Evolutionary conservation across 2,113 vertebrate species (phyloP).

Genomic region (pig (Sus scrofa)): T2T-Sscrofa CM000819.6:14677001-14677500

Average conservation of each 20-base stretch:
- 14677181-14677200: neutral
- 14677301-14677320: slow-evolving; percentile 15
- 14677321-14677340: neutral
- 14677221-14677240: neutral
- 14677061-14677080: neutral
- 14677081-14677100: neutral
- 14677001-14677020: neutral
- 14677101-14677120: neutral
- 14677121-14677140: neutral
- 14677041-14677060: neutral
- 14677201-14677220: neutral
- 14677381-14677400: neutral
- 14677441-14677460: neutral
- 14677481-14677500: neutral
- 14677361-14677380: neutral
- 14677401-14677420: neutral
- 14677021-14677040: neutral
- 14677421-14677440: neutral
- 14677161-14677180: neutral
- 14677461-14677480: neutral
- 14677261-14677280: neutral
- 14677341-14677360: neutral
- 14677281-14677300: neutral
- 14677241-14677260: neutral
- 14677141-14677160: slow-evolving; percentile 8